Base-by-base conservation (phyloP, 2,797 vertebrate species). In the Micromesistius poutassou region DNA sequence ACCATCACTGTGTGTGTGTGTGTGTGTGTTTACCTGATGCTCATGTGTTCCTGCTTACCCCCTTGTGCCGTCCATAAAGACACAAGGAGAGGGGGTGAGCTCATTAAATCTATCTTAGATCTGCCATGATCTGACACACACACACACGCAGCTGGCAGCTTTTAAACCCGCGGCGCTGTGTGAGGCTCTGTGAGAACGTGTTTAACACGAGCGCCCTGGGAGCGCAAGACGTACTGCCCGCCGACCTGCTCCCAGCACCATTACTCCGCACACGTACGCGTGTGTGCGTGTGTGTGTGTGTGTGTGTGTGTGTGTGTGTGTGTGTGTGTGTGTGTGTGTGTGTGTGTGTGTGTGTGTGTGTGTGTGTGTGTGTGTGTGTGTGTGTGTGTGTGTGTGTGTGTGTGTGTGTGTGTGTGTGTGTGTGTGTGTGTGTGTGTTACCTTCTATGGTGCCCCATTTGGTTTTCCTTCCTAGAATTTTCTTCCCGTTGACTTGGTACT, bases 381-480 rank as follows among this genome's bases (percentile, higher is more conserved):
- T 35, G 30, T 76, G 9, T 55, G 30, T 38, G 31, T 25, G 9
- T 16, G 30, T 33, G 19, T 38, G 31, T 77, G 30, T 75, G 30
- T 81, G 73, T 79, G 14, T 55, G 3, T 74, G n/a, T 38, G 71
- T 16, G 62, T 68, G 55, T 40, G 16, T 62, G 50, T 30, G 62
- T 74, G 40, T 76, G 62, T 6, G 33, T 55, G 38, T 68, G 5
- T 25, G 74, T 71, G 77, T 55, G 82, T 66, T 93, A 99, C 98
- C 98, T 98, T 99, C 97, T 73, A 99, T 98, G 83, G 97, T 98
- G 85, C 98, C 98, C 97, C 98, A 99, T 82, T 98, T 98, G 85
- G 98, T 99, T 91, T 99, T 99, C 85, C 98, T 95, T 70, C 98
- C 97, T 76, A 99, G 95, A 85, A 99, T 96, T 90, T 97, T 94